These are phyloP conservation scores for Muschampia plurimacula DNA, from an alignment of 2,888 invertebrate species.

Conservation along the genomic window DNA sequence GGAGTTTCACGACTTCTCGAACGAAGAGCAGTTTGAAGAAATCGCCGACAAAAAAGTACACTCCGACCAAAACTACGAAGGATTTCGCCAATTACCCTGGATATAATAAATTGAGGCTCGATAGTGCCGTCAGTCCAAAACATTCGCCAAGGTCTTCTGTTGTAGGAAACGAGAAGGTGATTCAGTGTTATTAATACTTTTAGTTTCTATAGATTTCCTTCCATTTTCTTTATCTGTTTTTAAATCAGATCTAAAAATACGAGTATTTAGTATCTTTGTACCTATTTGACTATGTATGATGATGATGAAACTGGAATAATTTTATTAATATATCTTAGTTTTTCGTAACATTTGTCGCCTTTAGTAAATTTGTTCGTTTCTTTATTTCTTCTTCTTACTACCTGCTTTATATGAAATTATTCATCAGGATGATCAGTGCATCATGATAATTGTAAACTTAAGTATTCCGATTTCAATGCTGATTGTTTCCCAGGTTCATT, in stretches of 20 bases:
- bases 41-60: slow-evolving; percentile 74
- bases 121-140: slow-evolving; percentile 81
- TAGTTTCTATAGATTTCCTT: background rate
- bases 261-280: too few species aligned
- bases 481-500: slow-evolving; percentile 66
- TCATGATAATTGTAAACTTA: background rate
- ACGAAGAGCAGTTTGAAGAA: slow-evolving; percentile 79
- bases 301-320: too few species aligned
- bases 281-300: too few species aligned
- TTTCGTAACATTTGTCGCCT: too few species aligned
- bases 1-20: slow-evolving; percentile 72
- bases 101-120: slow-evolving; percentile 79
- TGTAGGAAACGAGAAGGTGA: slow-evolving; percentile 70
- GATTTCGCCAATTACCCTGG: slow-evolving; percentile 71
- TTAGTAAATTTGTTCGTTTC: background rate
- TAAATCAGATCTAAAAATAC: background rate
- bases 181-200: background rate
- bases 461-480: background rate
- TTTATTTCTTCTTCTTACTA: background rate
- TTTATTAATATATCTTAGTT: too few species aligned
- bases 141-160: slow-evolving; percentile 69
- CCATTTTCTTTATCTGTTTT: background rate
- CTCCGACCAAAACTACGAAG: slow-evolving; percentile 64
- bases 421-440: too few species aligned
- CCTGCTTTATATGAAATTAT: too few species aligned